A percentile compares a stretch with the other conserved stretches of the same genome.
Conservation (phyloP, 2,888 invertebrate species). For the Caenorhabditis panamensis region DNA sequence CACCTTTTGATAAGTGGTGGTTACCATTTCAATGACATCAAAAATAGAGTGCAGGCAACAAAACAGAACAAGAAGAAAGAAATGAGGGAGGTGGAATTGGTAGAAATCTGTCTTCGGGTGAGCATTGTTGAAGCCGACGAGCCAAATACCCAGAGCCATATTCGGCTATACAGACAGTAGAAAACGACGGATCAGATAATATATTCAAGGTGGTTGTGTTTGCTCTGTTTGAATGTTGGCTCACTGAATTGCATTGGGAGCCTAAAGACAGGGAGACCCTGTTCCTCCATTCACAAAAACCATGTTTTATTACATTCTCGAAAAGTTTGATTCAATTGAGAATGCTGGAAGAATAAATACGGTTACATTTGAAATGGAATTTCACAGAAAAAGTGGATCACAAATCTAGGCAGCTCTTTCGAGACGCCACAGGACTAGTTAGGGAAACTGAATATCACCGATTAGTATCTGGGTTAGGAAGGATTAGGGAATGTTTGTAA, state of each 20-base stretch:
- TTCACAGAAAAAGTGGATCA: constrained; percentile 1
- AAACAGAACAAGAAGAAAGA: constrained; percentile 27
- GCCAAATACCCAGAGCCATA: no score
- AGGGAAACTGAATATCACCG: constrained; percentile 1
- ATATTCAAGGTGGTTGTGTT: background rate
- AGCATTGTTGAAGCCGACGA: no score
- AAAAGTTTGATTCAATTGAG: no score
- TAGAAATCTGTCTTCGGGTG: constrained; percentile 11
- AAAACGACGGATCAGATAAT: background rate
- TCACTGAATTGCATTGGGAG: no score
- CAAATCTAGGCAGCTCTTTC: background rate
- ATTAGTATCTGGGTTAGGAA: background rate
- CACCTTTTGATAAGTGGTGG: background rate
- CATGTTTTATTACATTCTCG: no score
- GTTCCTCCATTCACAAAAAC: no score
- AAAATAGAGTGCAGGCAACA: constrained; percentile 1
- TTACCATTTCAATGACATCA: constrained; percentile 42
- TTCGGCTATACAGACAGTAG: background rate
- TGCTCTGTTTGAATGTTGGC: background rate
- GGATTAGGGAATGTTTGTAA: background rate
- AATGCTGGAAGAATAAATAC: no score
- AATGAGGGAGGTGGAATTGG: constrained; percentile 18
- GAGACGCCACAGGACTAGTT: background rate
- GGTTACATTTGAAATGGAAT: background rate
- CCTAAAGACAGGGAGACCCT: no score